These are phyloP conservation scores for Gymnarchus niloticus DNA, from an alignment of 2,113 vertebrate species.

Conservation along the genomic window DNA sequence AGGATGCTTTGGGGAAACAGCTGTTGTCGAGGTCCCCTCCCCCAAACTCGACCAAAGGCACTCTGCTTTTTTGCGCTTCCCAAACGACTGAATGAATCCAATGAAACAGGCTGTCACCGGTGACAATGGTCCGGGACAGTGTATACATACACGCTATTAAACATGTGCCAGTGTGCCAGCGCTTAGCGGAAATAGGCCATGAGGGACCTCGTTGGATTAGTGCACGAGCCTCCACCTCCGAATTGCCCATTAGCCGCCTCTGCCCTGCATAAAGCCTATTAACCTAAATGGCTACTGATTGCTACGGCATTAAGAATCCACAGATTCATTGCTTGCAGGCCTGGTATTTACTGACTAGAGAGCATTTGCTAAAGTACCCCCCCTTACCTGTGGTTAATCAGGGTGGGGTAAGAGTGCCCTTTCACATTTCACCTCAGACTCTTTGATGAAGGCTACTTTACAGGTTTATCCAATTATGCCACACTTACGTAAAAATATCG, in stretches of 20 bases:
- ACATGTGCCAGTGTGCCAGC: conserved; percentile 31
- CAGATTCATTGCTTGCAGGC: conserved; percentile 55
- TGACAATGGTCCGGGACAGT: conserved; percentile 27
- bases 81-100: not conserved
- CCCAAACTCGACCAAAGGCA: not conserved
- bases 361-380: conserved; percentile 57
- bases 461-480: conserved; percentile 35
- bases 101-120: conserved; percentile 25
- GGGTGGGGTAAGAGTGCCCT: conserved; percentile 59
- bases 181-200: conserved; percentile 22
- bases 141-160: conserved; percentile 29
- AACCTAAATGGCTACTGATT: conserved; percentile 65
- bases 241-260: conserved; percentile 64
- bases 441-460: conserved; percentile 47
- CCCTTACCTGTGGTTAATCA: conserved; percentile 53
- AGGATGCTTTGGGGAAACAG: not conserved
- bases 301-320: conserved; percentile 59
- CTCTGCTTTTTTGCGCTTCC: not conserved
- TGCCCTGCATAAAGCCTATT: conserved; percentile 61
- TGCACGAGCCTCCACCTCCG: conserved; percentile 52
- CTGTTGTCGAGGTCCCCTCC: not conserved
- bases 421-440: conserved; percentile 50
- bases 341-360: conserved; percentile 44
- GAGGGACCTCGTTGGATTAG: conserved; percentile 34
- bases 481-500: conserved; percentile 45